phyloP scores from a whole-genome alignment of 2,113 vertebrate genomes.

The Cranoglanis bouderius region DNA sequence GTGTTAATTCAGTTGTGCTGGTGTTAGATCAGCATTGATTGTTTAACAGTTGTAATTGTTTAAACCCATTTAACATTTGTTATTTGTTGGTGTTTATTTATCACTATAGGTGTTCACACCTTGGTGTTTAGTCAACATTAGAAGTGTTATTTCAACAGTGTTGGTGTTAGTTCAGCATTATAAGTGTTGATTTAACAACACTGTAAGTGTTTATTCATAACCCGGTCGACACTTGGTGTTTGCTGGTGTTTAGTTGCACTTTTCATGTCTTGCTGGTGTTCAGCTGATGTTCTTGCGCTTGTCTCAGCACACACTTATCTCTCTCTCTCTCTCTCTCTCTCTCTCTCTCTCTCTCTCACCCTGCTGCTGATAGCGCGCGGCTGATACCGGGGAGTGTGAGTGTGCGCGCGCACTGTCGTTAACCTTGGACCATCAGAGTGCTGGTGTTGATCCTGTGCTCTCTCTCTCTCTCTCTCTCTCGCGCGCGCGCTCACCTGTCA shows the following conservation, averaged over 20 bases:
- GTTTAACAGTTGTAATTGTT: not conserved
- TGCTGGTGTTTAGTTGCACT: not conserved
- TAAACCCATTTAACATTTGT: not conserved
- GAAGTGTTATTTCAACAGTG: not conserved
- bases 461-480: not conserved
- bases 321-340: too few relatives aligned
- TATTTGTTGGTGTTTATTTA: too few relatives aligned
- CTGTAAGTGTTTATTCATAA: not conserved
- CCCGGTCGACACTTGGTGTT: not conserved
- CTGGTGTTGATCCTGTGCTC: not conserved
- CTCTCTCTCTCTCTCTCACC: not conserved
- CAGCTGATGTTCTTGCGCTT: not conserved
- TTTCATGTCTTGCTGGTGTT: not conserved
- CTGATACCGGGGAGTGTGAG: not conserved
- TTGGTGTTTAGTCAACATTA: too few relatives aligned
- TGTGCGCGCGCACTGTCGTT: not conserved
- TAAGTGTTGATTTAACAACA: not conserved
- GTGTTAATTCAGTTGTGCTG: not conserved
- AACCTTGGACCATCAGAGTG: constrained; percentile 8
- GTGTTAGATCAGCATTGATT: too few relatives aligned
- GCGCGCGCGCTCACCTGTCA: too few relatives aligned
- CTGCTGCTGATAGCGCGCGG: not conserved
- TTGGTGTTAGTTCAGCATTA: too few relatives aligned
- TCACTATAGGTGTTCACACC: not conserved
- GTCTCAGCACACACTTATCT: not conserved